These are phyloP conservation scores for Myotis vivesi DNA, from an alignment of 2,797 vertebrate species.

Conservation along the genomic window DNA sequence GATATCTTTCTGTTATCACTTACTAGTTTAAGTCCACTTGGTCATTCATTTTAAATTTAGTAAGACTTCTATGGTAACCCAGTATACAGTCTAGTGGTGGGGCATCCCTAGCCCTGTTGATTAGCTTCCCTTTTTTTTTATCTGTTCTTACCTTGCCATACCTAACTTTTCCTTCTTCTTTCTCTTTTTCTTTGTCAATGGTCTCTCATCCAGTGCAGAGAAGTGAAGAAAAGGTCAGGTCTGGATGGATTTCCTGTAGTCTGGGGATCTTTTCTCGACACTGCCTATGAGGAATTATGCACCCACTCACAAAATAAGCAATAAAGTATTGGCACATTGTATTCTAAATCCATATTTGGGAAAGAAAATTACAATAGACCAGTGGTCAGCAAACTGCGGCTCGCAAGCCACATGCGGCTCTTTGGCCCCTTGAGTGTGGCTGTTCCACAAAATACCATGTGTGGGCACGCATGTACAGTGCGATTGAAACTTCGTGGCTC, in stretches of 20 bases:
- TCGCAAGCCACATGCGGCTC: too few species aligned
- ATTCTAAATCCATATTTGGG: neutral
- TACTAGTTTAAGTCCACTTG: neutral
- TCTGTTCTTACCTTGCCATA: neutral
- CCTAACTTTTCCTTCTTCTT: neutral
- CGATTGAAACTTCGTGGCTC: too few species aligned
- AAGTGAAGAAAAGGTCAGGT: neutral
- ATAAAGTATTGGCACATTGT: neutral
- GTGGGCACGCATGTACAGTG: too few species aligned
- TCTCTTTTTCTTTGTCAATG: neutral
- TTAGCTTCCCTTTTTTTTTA: neutral
- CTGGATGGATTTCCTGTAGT: neutral
- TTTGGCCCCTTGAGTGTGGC: too few species aligned
- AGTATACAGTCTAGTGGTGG: neutral
- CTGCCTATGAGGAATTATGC: neutral
- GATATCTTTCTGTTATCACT: neutral
- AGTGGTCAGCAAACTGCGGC: too few species aligned
- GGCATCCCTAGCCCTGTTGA: neutral
- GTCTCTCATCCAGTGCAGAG: neutral
- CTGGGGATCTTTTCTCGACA: neutral
- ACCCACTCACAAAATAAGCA: conserved; percentile 7
- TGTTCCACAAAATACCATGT: too few species aligned
- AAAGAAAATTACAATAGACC: neutral
- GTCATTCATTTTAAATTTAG: neutral
- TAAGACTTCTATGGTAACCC: neutral